Evolutionary conservation across 2,113 vertebrate species (phyloP), one percentile per base, ranked within the genome.

Genomic region (Chaenocephalus aceratus): DNA sequence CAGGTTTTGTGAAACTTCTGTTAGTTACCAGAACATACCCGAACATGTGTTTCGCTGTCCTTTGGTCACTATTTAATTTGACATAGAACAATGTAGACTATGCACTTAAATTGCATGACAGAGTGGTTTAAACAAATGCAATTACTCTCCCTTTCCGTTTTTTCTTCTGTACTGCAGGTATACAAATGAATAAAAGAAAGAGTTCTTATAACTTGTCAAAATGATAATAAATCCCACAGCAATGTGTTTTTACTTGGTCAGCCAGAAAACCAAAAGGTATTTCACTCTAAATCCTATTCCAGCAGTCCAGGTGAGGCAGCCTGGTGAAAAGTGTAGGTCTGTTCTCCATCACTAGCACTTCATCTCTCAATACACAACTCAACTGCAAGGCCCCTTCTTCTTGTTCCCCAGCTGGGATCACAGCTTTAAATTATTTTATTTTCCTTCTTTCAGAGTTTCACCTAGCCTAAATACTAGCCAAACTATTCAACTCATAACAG

Each of bases 261-360:
- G 12, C 18, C 15, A n/a, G 36, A 53, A 51, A 23, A 23, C 0
- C 23, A 45, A 36, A 56, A 10, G 4, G 12, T 26, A 41, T 7
- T 64, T 11, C 0, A 3, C 61, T 44, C 21, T 46, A 67, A 67
- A 72, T 67, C 54, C 18, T 3, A 0, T 23, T 41, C 26, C 45
- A 46, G 16, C 59, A 36, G 15, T 46, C 7, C 30, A 63, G 78
- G 72, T 68, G 70, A 26, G 1, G 21, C 51, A 8, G 61, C 46
- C 10, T 41, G 54, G 6, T 62, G 73, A 54, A 68, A 68, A 3
- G 13, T 36, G 18, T 3, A 3, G 57, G 59, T 53, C 87, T 89
- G 89, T 11, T 86, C 77, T 85, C 51, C 76, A 77, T 91, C 86
- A 88, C 56, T 30, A 36, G 16, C 82, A 84, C 79, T 26, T 26